These are phyloP conservation scores for Helobdella robusta DNA, from an alignment of 2,888 invertebrate species.

Conservation along the genomic window DNA sequence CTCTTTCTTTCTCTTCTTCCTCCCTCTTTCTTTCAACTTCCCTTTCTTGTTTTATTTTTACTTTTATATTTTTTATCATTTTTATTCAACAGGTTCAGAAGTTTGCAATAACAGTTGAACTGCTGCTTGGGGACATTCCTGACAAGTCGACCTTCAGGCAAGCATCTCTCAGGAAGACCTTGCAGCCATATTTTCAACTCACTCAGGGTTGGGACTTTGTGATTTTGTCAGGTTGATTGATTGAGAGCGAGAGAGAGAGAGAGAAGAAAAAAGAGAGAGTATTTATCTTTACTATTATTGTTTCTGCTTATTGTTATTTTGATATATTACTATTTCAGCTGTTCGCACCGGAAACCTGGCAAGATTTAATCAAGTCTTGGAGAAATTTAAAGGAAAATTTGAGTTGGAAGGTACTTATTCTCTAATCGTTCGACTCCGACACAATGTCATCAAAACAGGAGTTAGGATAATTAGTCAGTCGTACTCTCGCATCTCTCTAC, in stretches of 20 bases:
- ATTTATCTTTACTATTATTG: no score
- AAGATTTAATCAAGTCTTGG: slow-evolving; percentile 82
- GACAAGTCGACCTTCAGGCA: slow-evolving; percentile 74
- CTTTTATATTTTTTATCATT: background rate
- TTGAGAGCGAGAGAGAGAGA: background rate
- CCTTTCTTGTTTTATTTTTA: background rate
- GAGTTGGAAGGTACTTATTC: slow-evolving; percentile 89
- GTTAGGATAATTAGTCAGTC: slow-evolving; percentile 89
- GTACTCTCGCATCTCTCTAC: slow-evolving; percentile 87
- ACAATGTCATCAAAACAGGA: slow-evolving; percentile 98
- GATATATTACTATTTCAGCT: slow-evolving; percentile 48
- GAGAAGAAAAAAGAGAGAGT: no score
- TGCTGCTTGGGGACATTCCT: slow-evolving; percentile 91
- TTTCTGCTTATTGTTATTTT: no score
- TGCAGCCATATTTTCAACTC: slow-evolving; percentile 90
- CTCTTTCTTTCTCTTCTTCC: no score
- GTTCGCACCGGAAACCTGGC: slow-evolving; percentile 89
- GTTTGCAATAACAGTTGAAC: slow-evolving; percentile 82
- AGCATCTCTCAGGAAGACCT: slow-evolving; percentile 72
- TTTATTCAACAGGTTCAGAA: slow-evolving; percentile 60
- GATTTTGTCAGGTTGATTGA: background rate
- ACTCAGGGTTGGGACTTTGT: slow-evolving; percentile 60
- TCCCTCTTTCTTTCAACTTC: no score
- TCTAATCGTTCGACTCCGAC: slow-evolving; percentile 82
- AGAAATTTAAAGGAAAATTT: slow-evolving; percentile 81